A percentile compares a stretch with the other conserved stretches of the same genome.
Conservation (phyloP, 2,797 vertebrate genomes). For the Ispidina lecontei region DNA sequence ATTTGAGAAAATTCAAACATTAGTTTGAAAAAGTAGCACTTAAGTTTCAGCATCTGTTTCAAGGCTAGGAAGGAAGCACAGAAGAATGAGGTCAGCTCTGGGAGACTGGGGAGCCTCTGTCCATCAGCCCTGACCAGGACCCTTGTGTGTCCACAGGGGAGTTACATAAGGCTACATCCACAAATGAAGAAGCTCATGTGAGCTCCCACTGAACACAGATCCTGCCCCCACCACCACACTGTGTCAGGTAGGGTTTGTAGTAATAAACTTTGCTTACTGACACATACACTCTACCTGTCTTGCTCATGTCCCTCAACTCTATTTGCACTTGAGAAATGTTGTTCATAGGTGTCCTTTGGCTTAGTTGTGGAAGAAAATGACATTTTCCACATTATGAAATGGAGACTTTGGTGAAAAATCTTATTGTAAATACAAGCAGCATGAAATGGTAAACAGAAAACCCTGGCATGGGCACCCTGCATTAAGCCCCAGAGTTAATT, state of each 20-base stretch:
- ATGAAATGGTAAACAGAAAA: neutral
- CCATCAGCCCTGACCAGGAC: neutral
- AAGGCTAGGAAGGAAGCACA: neutral
- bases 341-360: neutral
- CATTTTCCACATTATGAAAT: neutral
- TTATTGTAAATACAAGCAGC: neutral
- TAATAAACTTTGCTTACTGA: rapidly evolving
- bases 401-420: neutral
- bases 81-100: neutral
- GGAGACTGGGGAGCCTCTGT: neutral
- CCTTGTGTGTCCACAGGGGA: rapidly evolving
- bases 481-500: neutral
- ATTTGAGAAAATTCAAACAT: neutral
- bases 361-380: neutral
- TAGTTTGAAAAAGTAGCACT: neutral
- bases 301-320: neutral
- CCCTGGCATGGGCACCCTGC: neutral
- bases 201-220: rapidly evolving
- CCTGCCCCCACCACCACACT: neutral
- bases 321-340: neutral
- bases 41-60: neutral
- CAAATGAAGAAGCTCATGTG: neutral
- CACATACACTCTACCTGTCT: rapidly evolving
- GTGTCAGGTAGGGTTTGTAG: neutral
- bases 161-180: neutral